phyloP scores from a whole-genome alignment of 1,140 invertebrate species.

The Chelonus insularis region DNA sequence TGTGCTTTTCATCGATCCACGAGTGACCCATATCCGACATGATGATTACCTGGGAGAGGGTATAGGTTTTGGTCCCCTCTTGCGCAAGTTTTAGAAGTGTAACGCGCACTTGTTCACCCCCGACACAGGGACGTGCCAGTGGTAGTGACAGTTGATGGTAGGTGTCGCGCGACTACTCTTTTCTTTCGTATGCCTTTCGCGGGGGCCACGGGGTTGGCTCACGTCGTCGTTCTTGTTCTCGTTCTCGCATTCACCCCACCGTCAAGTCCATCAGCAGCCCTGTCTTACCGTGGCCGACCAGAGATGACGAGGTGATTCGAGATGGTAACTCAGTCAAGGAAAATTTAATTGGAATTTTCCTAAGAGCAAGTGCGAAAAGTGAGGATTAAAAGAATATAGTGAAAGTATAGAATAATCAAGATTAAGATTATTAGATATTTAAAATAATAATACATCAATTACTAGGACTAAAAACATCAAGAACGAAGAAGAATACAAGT shows the following conservation, averaged over 20 bases:
- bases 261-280: slow-evolving; percentile 28
- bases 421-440: too few relatives aligned
- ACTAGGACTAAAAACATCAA: not conserved
- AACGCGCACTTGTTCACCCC: not conserved
- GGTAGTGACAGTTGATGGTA: slow-evolving; percentile 17
- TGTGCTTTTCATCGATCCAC: slow-evolving; percentile 52
- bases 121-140: not conserved
- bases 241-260: slow-evolving; percentile 17
- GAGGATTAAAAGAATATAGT: slow-evolving; percentile 1
- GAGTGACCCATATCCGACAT: slow-evolving; percentile 58
- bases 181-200: not conserved
- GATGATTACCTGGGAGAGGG: not conserved
- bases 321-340: slow-evolving; percentile 44
- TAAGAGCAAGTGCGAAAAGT: not conserved
- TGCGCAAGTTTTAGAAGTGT: slow-evolving; percentile 1
- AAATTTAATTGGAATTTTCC: not conserved
- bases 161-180: slow-evolving; percentile 21
- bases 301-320: slow-evolving; percentile 44
- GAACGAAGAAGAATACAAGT: not conserved
- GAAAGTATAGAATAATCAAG: not conserved
- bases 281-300: slow-evolving; percentile 44
- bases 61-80: not conserved
- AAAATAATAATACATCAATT: not conserved
- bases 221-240: slow-evolving; percentile 7
- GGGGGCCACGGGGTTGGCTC: slow-evolving; percentile 14